Evolutionary conservation across 2,113 vertebrate genomes (phyloP), one percentile per base, ranked within the genome.

Genomic region (Mormyrus iriodes): DNA sequence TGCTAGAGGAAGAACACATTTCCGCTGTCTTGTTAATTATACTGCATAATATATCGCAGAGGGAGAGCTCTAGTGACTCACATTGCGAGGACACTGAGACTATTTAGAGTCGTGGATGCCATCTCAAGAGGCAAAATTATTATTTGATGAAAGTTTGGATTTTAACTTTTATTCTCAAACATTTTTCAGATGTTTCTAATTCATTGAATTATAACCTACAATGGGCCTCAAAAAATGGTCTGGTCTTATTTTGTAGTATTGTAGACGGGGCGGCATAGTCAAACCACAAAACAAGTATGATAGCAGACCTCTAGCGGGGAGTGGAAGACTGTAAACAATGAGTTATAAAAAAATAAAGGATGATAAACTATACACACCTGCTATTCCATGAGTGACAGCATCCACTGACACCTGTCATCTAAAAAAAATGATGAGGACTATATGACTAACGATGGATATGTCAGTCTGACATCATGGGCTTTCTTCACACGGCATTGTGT

Each of bases 11-110:
- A 53, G 94, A 88, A 39, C 2, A 91, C 86, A 90, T 91, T 90
- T 91, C 46, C 83, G 58, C 84, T 90, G 86, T 88, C 92, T 91
- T 83, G 89, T 92, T 93, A 89, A 92, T 94, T 94, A 91, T 58
- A 49, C 91, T 52, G 84, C 42, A 85, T 39, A 88, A 89, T 88
- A 55, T 82, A 90, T 91, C 90, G 89, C 86, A 89, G 85, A 90
- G 61, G 65, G 87, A 79, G 51, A 58, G 90, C 15, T 46, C 49
- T 58, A 51, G 17, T 90, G 89, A 91, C 82, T 91, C 89, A 91
- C 61, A 51, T n/a, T 42, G 6, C 9, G 86, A 76, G 53, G 48
- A 84, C 48, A 84, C 19, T 51, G 79, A 89, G 88, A 89, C 55
- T 27, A 85, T 86, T 65, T 86, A 8, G 10, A 51, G 21, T 55